A percentile compares a stretch with the other conserved stretches of the same genome.
Evolutionary conservation across 2,888 invertebrate genomes (phyloP).

Genomic region (Hesperia comma): DNA sequence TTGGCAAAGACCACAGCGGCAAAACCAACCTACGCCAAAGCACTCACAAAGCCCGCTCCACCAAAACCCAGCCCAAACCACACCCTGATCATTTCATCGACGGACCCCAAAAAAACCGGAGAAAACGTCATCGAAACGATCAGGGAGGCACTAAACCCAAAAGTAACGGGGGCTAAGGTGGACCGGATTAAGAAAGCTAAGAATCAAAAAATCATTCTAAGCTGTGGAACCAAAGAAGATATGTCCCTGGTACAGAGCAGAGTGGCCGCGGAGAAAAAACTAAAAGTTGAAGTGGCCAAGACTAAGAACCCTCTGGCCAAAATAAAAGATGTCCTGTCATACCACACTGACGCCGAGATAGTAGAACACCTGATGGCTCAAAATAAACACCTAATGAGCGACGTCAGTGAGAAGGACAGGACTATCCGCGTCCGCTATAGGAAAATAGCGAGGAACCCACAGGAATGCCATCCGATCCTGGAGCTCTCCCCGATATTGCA

Average conservation of each 20-base stretch:
- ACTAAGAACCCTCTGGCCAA: too few species aligned
- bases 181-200: background rate
- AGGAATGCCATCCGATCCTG: background rate
- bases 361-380: too few species aligned
- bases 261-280: background rate
- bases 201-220: background rate
- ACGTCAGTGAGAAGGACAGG: slow-evolving; percentile 1
- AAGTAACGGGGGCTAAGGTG: background rate
- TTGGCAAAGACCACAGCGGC: too few species aligned
- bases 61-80: too few species aligned
- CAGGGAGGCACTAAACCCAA: background rate
- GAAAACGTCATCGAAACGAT: background rate
- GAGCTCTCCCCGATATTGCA: slow-evolving; percentile 5
- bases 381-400: slow-evolving; percentile 18
- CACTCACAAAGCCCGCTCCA: too few species aligned
- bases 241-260: too few species aligned
- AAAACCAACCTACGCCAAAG: too few species aligned
- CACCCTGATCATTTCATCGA: too few species aligned
- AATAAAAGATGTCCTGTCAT: too few species aligned
- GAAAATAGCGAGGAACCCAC: slow-evolving; percentile 20
- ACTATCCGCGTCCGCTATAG: slow-evolving; percentile 11
- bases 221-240: background rate
- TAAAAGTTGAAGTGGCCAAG: background rate
- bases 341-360: too few species aligned
- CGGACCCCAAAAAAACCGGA: slow-evolving; percentile 20